phyloP scores from a whole-genome alignment of 2,113 vertebrate species.

The Atrichornis clamosus region DNA sequence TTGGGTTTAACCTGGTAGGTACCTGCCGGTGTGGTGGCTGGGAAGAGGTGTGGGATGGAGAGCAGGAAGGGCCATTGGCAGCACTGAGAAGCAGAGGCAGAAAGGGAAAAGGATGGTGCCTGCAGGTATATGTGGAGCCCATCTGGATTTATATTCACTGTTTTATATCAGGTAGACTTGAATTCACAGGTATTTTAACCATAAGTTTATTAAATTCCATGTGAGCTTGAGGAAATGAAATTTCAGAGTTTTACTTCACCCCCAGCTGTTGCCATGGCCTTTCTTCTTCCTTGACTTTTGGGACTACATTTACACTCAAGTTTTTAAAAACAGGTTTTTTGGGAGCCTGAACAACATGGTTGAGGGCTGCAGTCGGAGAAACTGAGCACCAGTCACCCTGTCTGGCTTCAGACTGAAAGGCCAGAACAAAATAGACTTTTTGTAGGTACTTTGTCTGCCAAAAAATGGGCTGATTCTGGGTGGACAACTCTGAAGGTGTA shows the following conservation, averaged over 20 bases:
- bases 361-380: background rate
- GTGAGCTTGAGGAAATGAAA: background rate
- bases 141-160: background rate
- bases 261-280: background rate
- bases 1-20: background rate
- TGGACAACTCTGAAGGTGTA: background rate
- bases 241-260: background rate
- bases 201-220: background rate
- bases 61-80: background rate
- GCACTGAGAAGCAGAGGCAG: background rate
- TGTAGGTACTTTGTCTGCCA: background rate
- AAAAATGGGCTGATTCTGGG: background rate
- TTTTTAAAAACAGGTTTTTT: background rate
- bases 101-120: background rate
- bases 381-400: background rate
- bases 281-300: background rate
- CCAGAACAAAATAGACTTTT: background rate
- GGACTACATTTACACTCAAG: background rate
- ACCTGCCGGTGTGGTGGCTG: background rate
- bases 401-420: background rate
- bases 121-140: background rate
- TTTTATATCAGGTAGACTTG: background rate
- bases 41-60: background rate
- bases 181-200: background rate
- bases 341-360: background rate